Conservation (phyloP, 2,113 vertebrate genomes). For the Prietella phreatophila region DNA sequence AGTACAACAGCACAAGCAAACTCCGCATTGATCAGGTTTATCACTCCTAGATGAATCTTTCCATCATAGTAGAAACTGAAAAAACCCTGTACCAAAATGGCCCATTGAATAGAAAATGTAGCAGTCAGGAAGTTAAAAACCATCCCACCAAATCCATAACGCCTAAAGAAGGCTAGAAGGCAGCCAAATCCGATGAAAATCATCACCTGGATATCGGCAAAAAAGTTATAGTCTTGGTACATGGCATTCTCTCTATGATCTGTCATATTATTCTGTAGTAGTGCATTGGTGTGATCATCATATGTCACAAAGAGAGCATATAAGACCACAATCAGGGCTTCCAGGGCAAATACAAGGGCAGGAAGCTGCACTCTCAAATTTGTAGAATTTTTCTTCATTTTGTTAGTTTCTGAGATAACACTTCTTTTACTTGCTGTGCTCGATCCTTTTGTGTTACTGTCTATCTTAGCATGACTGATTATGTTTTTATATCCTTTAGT, state of each 20-base stretch:
- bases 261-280: slow-evolving; percentile 58
- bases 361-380: slow-evolving; percentile 66
- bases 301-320: slow-evolving; percentile 77
- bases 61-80: slow-evolving; percentile 71
- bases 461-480: background rate
- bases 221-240: slow-evolving; percentile 74
- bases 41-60: slow-evolving; percentile 74
- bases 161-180: slow-evolving; percentile 77
- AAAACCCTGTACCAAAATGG: slow-evolving; percentile 77
- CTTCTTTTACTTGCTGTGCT: background rate
- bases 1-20: slow-evolving; percentile 79
- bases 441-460: background rate
- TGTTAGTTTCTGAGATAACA: slow-evolving; percentile 47
- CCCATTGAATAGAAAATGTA: slow-evolving; percentile 81
- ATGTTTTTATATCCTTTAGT: slow-evolving; percentile 43
- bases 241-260: slow-evolving; percentile 64
- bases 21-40: slow-evolving; percentile 76
- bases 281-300: slow-evolving; percentile 62
- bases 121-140: slow-evolving; percentile 81
- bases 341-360: slow-evolving; percentile 68
- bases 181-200: slow-evolving; percentile 81
- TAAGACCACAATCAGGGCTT: slow-evolving; percentile 69
- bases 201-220: slow-evolving; percentile 83
- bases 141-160: slow-evolving; percentile 76
- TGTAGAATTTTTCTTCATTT: slow-evolving; percentile 59